These are phyloP conservation scores for Drosophila macrospina DNA, from an alignment of 2,888 invertebrate genomes.

Conservation along the genomic window DNA sequence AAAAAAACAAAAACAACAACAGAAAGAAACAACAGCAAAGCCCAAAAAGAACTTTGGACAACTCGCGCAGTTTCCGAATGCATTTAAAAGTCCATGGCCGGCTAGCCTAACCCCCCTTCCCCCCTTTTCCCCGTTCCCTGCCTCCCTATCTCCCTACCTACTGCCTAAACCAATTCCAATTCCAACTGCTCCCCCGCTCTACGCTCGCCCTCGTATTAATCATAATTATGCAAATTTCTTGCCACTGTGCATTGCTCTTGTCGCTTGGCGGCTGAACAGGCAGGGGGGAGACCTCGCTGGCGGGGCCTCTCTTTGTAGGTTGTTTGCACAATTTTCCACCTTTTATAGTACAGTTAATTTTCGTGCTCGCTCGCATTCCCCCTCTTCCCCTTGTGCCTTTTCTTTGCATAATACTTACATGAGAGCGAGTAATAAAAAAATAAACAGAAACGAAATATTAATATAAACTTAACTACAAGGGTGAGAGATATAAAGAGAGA, in stretches of 20 bases:
- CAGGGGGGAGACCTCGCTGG: constrained; percentile 1
- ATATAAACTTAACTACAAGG: constrained; percentile 14
- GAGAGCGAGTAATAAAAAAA: constrained; percentile 47
- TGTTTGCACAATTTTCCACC: constrained; percentile 83
- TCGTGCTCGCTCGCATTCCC: constrained; percentile 63
- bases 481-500: too few relatives aligned
- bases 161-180: not conserved
- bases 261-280: constrained; percentile 3
- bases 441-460: constrained; percentile 17
- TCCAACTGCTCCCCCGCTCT: constrained; percentile 1
- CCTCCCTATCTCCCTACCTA: not conserved
- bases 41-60: constrained; percentile 23
- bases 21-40: too few relatives aligned
- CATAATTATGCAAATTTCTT: constrained; percentile 82
- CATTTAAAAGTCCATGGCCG: constrained; percentile 46
- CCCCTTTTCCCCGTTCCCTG: not conserved
- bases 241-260: constrained; percentile 43
- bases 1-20: too few relatives aligned
- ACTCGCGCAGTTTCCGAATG: constrained; percentile 62
- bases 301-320: constrained; percentile 57
- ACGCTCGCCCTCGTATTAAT: constrained; percentile 67
- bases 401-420: constrained; percentile 57
- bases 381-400: constrained; percentile 12
- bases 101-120: not conserved
- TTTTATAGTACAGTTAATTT: constrained; percentile 82